These are phyloP conservation scores for Dicyrtoma fusca DNA, from an alignment of 2,888 invertebrate species.

Conservation along the genomic window DNA sequence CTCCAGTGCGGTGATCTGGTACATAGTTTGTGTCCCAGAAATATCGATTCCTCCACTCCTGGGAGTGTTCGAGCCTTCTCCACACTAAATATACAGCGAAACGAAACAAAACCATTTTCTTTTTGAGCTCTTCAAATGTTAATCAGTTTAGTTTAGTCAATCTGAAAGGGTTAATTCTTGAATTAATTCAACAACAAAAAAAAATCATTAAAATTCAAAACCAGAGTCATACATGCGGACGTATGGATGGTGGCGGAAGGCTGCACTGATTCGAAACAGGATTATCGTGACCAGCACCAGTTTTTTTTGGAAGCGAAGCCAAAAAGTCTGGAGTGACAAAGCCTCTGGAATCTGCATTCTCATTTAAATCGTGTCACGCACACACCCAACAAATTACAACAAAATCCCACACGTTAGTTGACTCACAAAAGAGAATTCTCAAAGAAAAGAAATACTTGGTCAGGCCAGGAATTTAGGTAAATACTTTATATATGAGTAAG, in stretches of 20 bases:
- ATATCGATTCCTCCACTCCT: background rate
- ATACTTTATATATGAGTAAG: no score
- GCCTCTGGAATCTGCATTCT: constrained; percentile 53
- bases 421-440: no score
- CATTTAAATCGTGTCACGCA: no score
- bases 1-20: constrained; percentile 11
- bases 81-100: constrained; percentile 3
- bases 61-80: constrained; percentile 21
- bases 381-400: no score
- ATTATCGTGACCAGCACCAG: constrained; percentile 18
- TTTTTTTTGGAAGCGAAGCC: constrained; percentile 48
- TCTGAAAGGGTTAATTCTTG: background rate
- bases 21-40: background rate
- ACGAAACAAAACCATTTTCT: background rate
- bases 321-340: constrained; percentile 53
- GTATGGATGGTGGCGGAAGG: constrained; percentile 28
- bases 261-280: constrained; percentile 3
- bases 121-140: background rate
- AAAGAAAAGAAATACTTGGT: no score
- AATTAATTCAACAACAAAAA: no score
- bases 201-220: background rate
- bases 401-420: background rate
- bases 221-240: constrained; percentile 19
- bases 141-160: background rate
- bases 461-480: no score